Conservation (phyloP, 2,113 vertebrate genomes). For the Dromiciops gliroides region DNA sequence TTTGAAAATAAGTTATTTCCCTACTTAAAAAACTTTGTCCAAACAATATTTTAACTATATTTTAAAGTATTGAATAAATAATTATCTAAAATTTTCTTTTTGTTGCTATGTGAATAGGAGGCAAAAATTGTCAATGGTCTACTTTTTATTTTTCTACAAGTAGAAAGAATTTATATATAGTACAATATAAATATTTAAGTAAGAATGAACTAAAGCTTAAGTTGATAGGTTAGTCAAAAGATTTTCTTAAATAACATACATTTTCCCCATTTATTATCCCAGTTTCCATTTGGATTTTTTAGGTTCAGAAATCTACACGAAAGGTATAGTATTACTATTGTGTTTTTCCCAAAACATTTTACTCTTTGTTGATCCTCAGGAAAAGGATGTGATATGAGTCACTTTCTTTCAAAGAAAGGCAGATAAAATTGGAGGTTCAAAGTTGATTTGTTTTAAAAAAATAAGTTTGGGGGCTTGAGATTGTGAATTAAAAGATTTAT, state of each 20-base stretch:
- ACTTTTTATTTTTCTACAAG: constrained; percentile 9
- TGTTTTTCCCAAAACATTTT: neutral
- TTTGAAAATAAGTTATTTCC: constrained; percentile 29
- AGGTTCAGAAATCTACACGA: neutral
- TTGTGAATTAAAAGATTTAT: neutral
- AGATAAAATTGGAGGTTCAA: neutral
- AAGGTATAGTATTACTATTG: neutral
- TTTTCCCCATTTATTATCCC: constrained; percentile 1
- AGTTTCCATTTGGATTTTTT: neutral
- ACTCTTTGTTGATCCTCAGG: neutral
- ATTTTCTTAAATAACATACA: neutral
- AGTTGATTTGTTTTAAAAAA: neutral
- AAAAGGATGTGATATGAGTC: neutral
- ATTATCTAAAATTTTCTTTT: constrained; percentile 37
- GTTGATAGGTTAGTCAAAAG: neutral
- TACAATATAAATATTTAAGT: constrained; percentile 36
- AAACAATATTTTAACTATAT: constrained; percentile 10
- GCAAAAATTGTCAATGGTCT: neutral
- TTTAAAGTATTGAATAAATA: constrained; percentile 10
- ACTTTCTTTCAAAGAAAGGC: neutral
- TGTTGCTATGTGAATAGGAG: constrained; percentile 21
- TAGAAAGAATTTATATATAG: neutral
- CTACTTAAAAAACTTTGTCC: constrained; percentile 34
- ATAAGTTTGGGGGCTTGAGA: neutral
- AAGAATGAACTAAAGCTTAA: constrained; percentile 41